These are phyloP conservation scores for Squalus acanthias DNA, from an alignment of 2,797 vertebrate species.

Conservation along the genomic window DNA sequence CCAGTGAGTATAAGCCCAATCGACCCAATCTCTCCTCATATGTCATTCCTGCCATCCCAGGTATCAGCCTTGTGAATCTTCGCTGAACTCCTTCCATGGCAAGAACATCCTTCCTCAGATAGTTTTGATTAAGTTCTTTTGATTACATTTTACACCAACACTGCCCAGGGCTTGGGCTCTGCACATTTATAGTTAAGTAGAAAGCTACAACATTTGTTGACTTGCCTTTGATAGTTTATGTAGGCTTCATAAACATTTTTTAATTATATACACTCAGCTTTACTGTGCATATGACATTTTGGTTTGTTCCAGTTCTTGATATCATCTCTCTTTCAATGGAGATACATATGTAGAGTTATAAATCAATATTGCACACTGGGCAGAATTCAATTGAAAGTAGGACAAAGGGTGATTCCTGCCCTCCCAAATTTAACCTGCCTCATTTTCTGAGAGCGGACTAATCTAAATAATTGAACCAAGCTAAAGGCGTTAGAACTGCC, in stretches of 20 bases:
- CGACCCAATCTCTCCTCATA: too few species aligned
- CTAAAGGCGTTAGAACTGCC: neutral
- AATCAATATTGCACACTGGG: neutral
- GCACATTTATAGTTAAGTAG: neutral
- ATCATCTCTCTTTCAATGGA: neutral
- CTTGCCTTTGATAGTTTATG: neutral
- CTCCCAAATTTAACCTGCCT: neutral
- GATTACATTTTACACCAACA: neutral
- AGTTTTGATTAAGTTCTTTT: neutral
- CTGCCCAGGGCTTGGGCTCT: neutral
- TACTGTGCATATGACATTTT: neutral
- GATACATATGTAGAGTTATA: neutral
- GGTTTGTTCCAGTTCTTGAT: neutral
- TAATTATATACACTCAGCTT: neutral
- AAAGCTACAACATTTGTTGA: neutral
- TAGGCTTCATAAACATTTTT: neutral
- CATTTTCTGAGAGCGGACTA: neutral
- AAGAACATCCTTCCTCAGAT: too few species aligned
- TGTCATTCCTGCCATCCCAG: too few species aligned
- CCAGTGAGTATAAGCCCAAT: too few species aligned
- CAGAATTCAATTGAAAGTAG: neutral
- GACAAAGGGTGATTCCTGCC: neutral
- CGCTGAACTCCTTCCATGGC: too few species aligned
- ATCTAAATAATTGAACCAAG: neutral
- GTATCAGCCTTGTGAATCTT: too few species aligned